A percentile compares a stretch with the other conserved stretches of the same genome.
phyloP scores from a whole-genome alignment of 2,888 invertebrate species.

The Ectropis crepuscularia region DNA sequence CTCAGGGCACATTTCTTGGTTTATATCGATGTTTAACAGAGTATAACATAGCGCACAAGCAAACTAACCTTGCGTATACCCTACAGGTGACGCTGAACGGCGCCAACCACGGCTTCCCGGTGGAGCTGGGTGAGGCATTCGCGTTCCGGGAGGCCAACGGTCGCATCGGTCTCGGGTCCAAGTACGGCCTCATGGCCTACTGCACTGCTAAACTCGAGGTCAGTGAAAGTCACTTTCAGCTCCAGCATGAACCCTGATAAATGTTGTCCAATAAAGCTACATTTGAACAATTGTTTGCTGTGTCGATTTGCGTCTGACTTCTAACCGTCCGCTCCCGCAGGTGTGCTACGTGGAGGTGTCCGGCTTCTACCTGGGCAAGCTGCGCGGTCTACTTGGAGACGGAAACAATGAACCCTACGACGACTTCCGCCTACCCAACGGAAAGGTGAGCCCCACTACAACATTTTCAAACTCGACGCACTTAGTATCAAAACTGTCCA shows the following conservation, averaged over 20 bases:
- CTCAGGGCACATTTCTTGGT: too few species aligned
- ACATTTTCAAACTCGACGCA: too few species aligned
- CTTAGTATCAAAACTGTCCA: too few species aligned
- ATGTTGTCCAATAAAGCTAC: too few species aligned
- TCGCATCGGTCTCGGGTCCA: constrained; percentile 84
- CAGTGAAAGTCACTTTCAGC: not conserved
- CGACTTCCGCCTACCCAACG: constrained; percentile 91
- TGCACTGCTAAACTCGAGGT: constrained; percentile 87
- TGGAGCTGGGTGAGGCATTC: constrained; percentile 83
- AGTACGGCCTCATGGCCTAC: constrained; percentile 86
- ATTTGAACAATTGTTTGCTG: too few species aligned
- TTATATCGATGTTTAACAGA: too few species aligned
- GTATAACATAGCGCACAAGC: too few species aligned
- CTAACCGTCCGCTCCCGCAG: constrained; percentile 43
- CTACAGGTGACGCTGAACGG: constrained; percentile 86
- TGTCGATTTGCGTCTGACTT: too few species aligned
- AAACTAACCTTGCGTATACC: not conserved
- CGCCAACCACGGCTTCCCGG: constrained; percentile 88
- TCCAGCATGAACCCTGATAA: too few species aligned
- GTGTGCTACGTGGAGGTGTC: constrained; percentile 89
- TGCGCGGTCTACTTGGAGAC: constrained; percentile 94
- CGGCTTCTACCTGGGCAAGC: constrained; percentile 94
- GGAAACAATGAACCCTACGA: constrained; percentile 95
- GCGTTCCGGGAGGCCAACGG: constrained; percentile 85
- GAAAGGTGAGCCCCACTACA: constrained; percentile 81